Conservation (phyloP, 1,140 invertebrate species). For the Calliopsis andreniformis region DNA sequence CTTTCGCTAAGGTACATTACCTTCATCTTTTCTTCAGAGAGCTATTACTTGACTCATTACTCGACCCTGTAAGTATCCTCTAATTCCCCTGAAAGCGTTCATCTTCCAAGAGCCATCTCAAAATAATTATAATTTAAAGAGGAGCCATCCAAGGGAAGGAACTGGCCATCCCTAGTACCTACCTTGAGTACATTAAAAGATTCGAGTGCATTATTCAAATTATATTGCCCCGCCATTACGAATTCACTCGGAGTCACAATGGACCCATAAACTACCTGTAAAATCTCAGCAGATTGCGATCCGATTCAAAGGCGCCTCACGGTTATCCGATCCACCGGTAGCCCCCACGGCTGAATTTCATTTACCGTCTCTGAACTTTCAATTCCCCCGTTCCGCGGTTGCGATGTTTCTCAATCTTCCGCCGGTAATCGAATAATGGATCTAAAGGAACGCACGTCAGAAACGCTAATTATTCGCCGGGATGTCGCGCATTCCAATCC, state of each 20-base stretch:
- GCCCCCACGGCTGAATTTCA: background rate
- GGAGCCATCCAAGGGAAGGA: background rate
- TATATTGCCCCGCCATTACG: conserved; percentile 20
- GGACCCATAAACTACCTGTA: background rate
- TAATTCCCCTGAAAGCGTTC: conserved; percentile 31
- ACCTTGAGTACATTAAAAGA: background rate
- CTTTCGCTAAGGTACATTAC: no score
- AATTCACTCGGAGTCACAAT: conserved; percentile 3
- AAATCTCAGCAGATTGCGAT: conserved; percentile 23
- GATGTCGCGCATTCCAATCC: conserved; percentile 39
- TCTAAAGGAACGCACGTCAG: background rate
- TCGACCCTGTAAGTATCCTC: conserved; percentile 3
- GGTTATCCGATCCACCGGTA: conserved; percentile 6
- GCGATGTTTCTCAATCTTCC: background rate
- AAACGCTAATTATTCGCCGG: conserved; percentile 43
- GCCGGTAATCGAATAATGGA: background rate
- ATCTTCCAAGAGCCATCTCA: background rate
- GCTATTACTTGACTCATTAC: conserved; percentile 5
- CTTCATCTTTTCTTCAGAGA: no score
- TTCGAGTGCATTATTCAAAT: conserved; percentile 8
- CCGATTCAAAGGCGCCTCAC: conserved; percentile 7
- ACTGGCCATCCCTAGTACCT: background rate
- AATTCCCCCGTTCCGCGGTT: background rate
- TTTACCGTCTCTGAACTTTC: background rate
- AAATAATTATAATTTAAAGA: conserved; percentile 6